These are phyloP conservation scores for Phocides pigmalion DNA, from an alignment of 1,140 invertebrate genomes.

Conservation along the genomic window DNA sequence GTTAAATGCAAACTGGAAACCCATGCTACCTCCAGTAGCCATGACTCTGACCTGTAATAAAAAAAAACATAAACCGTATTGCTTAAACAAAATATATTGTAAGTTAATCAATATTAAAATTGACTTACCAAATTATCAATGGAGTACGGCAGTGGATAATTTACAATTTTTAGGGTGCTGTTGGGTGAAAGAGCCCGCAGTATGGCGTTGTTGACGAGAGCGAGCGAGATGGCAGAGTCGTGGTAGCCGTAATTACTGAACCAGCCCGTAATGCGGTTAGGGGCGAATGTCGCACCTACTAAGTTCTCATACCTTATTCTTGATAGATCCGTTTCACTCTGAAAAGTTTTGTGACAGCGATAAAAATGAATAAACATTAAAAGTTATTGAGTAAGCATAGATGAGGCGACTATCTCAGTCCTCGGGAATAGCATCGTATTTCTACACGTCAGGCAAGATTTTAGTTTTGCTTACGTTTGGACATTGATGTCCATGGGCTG, in stretches of 20 bases:
- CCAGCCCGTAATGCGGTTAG: constrained; percentile 82
- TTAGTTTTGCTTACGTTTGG: no score
- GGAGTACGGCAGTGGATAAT: constrained; percentile 71
- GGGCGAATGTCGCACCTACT: constrained; percentile 74
- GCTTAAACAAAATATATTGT: no score
- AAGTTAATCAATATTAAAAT: constrained; percentile 6
- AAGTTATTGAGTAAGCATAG: no score
- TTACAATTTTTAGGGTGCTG: constrained; percentile 80
- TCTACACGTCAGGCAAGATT: no score
- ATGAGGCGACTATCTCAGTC: no score
- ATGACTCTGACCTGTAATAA: constrained; percentile 76
- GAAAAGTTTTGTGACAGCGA: no score
- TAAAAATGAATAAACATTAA: no score
- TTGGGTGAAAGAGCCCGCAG: constrained; percentile 69
- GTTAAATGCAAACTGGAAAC: constrained; percentile 87
- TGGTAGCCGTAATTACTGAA: constrained; percentile 89
- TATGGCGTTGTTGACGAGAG: constrained; percentile 86
- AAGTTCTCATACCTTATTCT: constrained; percentile 77
- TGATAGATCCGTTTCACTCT: constrained; percentile 53
- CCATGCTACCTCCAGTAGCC: constrained; percentile 83
- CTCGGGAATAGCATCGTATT: no score
- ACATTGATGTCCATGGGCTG: no score
- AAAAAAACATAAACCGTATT: no score
- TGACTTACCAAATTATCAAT: constrained; percentile 75
- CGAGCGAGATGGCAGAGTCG: constrained; percentile 86